These are phyloP conservation scores for Xestoiulus laeticollis DNA, from an alignment of 2,888 invertebrate genomes.

Conservation along the genomic window DNA sequence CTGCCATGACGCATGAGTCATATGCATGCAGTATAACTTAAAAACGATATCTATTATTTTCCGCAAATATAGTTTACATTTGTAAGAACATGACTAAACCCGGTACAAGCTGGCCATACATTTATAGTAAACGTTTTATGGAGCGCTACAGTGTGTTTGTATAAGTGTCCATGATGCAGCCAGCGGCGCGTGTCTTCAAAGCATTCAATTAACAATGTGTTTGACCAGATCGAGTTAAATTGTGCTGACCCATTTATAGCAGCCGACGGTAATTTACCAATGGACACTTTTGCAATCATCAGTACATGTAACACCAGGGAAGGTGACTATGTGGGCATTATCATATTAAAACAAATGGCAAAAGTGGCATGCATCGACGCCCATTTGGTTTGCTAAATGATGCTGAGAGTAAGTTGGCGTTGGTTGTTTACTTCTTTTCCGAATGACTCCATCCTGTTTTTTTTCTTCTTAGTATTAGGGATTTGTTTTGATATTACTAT, in stretches of 20 bases:
- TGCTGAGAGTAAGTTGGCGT: background rate
- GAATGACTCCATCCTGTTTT: background rate
- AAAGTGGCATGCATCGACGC: background rate
- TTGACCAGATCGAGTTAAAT: slow-evolving; percentile 10
- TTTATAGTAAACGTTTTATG: background rate
- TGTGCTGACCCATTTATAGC: slow-evolving; percentile 4
- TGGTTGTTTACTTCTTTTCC: background rate
- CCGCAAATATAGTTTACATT: background rate
- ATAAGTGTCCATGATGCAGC: background rate
- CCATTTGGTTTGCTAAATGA: background rate
- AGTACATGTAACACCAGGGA: background rate
- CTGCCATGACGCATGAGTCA: no score
- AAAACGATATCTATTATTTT: background rate
- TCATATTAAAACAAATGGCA: background rate
- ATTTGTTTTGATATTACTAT: background rate
- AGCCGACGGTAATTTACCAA: background rate
- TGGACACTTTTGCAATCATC: background rate
- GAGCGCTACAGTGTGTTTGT: background rate
- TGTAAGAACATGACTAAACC: background rate
- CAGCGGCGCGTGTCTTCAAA: background rate
- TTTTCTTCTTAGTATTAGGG: background rate
- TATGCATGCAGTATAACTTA: no score
- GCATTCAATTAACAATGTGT: background rate
- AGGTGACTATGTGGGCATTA: background rate
- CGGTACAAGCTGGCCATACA: no score